phyloP scores from a whole-genome alignment of 2,888 invertebrate species.

The Eupsilia transversa region DNA sequence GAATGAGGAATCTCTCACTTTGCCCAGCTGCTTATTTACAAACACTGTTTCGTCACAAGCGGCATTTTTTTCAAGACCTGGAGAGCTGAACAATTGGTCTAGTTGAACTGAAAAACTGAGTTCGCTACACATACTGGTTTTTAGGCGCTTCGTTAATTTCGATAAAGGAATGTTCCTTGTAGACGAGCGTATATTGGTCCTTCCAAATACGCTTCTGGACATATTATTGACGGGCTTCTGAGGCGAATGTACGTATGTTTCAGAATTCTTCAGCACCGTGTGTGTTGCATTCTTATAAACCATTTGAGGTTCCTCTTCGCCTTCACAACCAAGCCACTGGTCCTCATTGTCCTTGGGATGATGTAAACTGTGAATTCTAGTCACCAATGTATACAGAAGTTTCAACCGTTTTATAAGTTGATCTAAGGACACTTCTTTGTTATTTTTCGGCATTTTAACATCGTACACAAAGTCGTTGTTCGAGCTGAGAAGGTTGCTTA shows the following conservation, averaged over 20 bases:
- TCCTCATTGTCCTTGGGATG: slow-evolving; percentile 83
- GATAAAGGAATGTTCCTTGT: slow-evolving; percentile 78
- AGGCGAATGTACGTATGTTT: slow-evolving; percentile 78
- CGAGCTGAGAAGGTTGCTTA: slow-evolving; percentile 79
- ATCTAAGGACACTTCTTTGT: slow-evolving; percentile 73
- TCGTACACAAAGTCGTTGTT: slow-evolving; percentile 75
- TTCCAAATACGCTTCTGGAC: slow-evolving; percentile 82
- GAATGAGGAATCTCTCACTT: slow-evolving; percentile 72
- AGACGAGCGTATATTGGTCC: slow-evolving; percentile 79
- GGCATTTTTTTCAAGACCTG: slow-evolving; percentile 57
- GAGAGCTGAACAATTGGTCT: slow-evolving; percentile 79
- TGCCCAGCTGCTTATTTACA: slow-evolving; percentile 66
- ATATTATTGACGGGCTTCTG: slow-evolving; percentile 70
- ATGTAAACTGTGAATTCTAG: slow-evolving; percentile 78
- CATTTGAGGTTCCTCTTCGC: slow-evolving; percentile 68
- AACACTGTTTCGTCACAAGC: slow-evolving; percentile 53
- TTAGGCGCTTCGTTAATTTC: slow-evolving; percentile 80
- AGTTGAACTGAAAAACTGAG: slow-evolving; percentile 84
- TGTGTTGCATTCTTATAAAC: slow-evolving; percentile 76
- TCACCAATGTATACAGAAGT: slow-evolving; percentile 83
- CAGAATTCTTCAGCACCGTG: slow-evolving; percentile 74
- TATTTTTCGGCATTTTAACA: slow-evolving; percentile 69
- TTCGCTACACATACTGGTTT: slow-evolving; percentile 76
- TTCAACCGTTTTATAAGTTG: slow-evolving; percentile 83
- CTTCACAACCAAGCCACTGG: slow-evolving; percentile 74